Evolutionary conservation across 2,113 vertebrate species (phyloP).

Genomic region (Rallus limicola): DNA sequence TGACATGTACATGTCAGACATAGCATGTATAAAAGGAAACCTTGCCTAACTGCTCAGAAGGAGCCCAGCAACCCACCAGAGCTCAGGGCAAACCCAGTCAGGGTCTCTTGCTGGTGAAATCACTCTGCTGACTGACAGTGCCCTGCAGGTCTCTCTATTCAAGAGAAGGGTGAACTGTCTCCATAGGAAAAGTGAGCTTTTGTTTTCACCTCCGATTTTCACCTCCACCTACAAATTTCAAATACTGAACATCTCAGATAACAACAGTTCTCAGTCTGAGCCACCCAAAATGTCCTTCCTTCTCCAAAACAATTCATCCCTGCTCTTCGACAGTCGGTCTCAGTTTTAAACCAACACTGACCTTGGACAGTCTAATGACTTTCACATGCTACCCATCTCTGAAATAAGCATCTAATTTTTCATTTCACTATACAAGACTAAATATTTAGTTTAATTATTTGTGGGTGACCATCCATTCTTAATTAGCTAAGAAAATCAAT

Average conservation of each 20-base stretch:
- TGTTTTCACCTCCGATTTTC: background rate
- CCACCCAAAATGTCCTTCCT: background rate
- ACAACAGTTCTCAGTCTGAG: background rate
- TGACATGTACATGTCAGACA: background rate
- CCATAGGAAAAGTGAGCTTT: background rate
- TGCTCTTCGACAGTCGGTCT: background rate
- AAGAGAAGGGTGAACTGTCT: background rate
- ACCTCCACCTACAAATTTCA: background rate
- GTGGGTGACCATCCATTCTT: constrained; percentile 20
- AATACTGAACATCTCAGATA: background rate
- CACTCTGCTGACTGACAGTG: background rate
- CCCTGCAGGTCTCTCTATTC: background rate
- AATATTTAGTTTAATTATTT: constrained; percentile 58
- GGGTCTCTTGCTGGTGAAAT: background rate
- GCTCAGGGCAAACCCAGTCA: background rate
- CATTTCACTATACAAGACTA: background rate
- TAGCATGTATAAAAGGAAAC: background rate
- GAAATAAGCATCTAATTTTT: constrained; percentile 30
- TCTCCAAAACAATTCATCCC: background rate
- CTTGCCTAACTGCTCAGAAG: background rate
- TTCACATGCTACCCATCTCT: background rate
- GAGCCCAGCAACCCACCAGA: background rate
- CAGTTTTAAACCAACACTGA: background rate
- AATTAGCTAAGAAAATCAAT: constrained; percentile 41
- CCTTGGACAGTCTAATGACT: constrained; percentile 21